Percentiles rank a stretch among this genome's conserved stretches.
Conservation (phyloP, 92 coral and sea anemone species). For the Ricordea florida region DNA sequence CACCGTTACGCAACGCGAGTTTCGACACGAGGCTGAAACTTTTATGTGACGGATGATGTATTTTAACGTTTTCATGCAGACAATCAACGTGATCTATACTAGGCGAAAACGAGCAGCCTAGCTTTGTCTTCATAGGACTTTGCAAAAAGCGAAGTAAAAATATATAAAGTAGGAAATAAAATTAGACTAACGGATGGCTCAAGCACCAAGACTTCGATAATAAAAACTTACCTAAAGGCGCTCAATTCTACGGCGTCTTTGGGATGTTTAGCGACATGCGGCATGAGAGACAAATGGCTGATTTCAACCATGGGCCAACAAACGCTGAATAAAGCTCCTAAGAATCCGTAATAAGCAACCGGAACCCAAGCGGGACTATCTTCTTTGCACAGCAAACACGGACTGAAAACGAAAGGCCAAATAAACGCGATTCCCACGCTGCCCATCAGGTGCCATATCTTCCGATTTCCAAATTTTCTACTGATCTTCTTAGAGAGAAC, state of each 20-base stretch:
- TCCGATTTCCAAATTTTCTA: constrained; percentile 74
- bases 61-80: no score
- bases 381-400: constrained; percentile 69
- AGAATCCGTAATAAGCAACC: constrained; percentile 62
- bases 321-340: constrained; percentile 68
- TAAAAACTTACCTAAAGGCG: constrained; percentile 70
- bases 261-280: constrained; percentile 73
- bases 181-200: no score
- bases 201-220: no score
- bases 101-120: no score
- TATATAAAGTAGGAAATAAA: no score
- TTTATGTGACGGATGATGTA: no score
- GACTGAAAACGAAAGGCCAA: constrained; percentile 88
- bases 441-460: constrained; percentile 86
- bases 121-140: no score
- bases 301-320: constrained; percentile 96
- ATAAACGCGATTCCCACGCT: constrained; percentile 75
- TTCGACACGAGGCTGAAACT: no score
- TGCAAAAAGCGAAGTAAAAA: no score
- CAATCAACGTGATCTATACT: no score
- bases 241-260: constrained; percentile 81
- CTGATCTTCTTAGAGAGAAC: constrained; percentile 60
- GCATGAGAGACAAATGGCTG: constrained; percentile 87
- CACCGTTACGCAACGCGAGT: no score
- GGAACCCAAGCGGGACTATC: constrained; percentile 66